A percentile compares a stretch with the other conserved stretches of the same genome.
These are phyloP conservation scores for Drosophila guanche DNA, from an alignment of 1,140 invertebrate genomes.

Conservation along the genomic window DNA sequence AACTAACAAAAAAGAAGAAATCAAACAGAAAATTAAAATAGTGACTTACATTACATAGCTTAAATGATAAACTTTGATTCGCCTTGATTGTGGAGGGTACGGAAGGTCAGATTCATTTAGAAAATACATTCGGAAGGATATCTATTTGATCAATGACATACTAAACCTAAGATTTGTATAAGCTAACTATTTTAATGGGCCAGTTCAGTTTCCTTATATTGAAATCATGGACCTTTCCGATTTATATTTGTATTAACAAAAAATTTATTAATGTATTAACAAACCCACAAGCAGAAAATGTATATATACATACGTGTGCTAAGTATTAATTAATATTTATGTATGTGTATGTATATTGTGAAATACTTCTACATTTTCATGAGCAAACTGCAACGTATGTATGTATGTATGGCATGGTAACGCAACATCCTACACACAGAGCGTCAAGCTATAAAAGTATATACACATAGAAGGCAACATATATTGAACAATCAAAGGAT, in stretches of 20 bases:
- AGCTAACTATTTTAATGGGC: constrained; percentile 10
- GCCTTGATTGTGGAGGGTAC: constrained; percentile 23
- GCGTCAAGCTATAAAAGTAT: constrained; percentile 42
- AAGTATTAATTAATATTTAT: constrained; percentile 73
- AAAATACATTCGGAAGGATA: constrained; percentile 1
- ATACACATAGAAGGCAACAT: constrained; percentile 28
- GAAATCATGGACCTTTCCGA: constrained; percentile 43
- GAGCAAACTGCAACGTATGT: constrained; percentile 4
- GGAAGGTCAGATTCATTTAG: constrained; percentile 1
- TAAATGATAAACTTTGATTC: constrained; percentile 2
- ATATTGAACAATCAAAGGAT: constrained; percentile 67
- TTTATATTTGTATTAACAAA: constrained; percentile 36
- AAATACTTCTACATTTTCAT: constrained; percentile 25
- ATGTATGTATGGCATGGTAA: constrained; percentile 9
- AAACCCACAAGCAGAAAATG: constrained; percentile 4
- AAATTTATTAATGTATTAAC: constrained; percentile 9
- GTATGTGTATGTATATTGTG: constrained; percentile 20
- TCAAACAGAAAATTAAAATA: constrained; percentile 18
- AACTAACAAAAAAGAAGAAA: constrained; percentile 37
- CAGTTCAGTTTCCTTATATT: constrained; percentile 34
- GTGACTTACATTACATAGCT: constrained; percentile 40
- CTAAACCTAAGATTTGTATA: constrained; percentile 15
- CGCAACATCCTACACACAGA: constrained; percentile 15
- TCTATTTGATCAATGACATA: constrained; percentile 9
- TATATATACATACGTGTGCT: constrained; percentile 54